These are phyloP conservation scores for Ditylenchus dipsaci DNA, from an alignment of 1,140 invertebrate genomes.

Conservation along the genomic window DNA sequence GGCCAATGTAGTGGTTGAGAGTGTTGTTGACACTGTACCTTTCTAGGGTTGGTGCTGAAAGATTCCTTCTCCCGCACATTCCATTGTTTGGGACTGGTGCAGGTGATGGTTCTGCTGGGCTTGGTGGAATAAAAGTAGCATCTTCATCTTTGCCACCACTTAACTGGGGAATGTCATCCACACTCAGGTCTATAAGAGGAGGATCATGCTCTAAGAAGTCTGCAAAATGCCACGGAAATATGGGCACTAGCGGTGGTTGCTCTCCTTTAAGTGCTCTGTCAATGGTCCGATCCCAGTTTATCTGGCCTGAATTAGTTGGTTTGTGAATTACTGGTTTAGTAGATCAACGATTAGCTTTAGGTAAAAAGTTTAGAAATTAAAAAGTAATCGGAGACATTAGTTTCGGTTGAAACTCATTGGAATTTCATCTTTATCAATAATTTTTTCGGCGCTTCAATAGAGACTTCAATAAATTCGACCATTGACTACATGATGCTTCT, in stretches of 20 bases:
- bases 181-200: conserved; percentile 49
- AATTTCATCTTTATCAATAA: too few relatives aligned
- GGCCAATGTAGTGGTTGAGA: background rate
- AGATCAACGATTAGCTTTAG: too few relatives aligned
- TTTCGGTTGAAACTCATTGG: too few relatives aligned
- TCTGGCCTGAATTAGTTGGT: conserved; percentile 34
- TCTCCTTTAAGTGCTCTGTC: conserved; percentile 42
- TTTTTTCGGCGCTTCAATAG: too few relatives aligned
- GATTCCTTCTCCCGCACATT: background rate
- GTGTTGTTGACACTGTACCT: background rate
- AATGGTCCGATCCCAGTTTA: conserved; percentile 53
- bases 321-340: too few relatives aligned
- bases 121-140: background rate
- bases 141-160: background rate
- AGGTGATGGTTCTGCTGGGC: background rate
- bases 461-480: too few relatives aligned
- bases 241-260: conserved; percentile 40
- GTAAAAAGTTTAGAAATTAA: too few relatives aligned
- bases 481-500: too few relatives aligned
- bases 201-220: conserved; percentile 54
- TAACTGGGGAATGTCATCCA: conserved; percentile 29
- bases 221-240: conserved; percentile 55
- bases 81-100: background rate
- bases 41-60: background rate
- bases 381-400: too few relatives aligned